Percentiles rank a stretch among this genome's conserved stretches.
phyloP scores from a whole-genome alignment of 2,888 invertebrate genomes.

The Macrophya alboannulata region DNA sequence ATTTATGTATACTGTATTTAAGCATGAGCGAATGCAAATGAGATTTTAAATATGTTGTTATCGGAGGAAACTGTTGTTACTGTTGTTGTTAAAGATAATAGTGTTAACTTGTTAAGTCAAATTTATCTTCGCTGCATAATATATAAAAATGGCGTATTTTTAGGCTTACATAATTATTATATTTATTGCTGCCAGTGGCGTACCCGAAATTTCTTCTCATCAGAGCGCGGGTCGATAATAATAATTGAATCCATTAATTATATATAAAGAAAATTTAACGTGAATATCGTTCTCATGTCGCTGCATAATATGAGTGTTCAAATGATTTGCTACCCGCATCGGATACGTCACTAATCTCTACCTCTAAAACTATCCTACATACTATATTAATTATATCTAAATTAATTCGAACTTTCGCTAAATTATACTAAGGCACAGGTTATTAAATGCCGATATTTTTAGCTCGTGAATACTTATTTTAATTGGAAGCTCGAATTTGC shows the following conservation, averaged over 20 bases:
- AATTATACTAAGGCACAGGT: neutral
- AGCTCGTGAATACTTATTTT: neutral
- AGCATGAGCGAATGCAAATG: conserved; percentile 33
- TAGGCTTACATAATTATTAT: conserved; percentile 23
- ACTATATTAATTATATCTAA: neutral
- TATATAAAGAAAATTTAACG: neutral
- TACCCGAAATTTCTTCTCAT: neutral
- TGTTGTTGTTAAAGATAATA: conserved; percentile 76
- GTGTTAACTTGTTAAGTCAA: conserved; percentile 71
- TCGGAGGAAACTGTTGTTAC: conserved; percentile 72
- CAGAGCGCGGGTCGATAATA: neutral
- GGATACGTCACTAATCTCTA: neutral
- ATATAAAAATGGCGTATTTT: conserved; percentile 23
- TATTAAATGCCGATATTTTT: neutral
- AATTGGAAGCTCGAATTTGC: neutral
- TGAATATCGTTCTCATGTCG: neutral
- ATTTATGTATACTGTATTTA: conserved; percentile 20
- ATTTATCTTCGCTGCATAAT: conserved; percentile 41
- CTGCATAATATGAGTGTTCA: neutral
- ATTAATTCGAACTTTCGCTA: neutral
- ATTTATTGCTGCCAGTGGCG: neutral
- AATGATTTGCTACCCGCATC: neutral
- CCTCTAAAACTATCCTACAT: neutral
- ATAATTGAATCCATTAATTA: neutral
- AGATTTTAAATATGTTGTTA: conserved; percentile 68